Conservation (phyloP, 2,113 vertebrate species). For the Pelusios castaneus region DNA sequence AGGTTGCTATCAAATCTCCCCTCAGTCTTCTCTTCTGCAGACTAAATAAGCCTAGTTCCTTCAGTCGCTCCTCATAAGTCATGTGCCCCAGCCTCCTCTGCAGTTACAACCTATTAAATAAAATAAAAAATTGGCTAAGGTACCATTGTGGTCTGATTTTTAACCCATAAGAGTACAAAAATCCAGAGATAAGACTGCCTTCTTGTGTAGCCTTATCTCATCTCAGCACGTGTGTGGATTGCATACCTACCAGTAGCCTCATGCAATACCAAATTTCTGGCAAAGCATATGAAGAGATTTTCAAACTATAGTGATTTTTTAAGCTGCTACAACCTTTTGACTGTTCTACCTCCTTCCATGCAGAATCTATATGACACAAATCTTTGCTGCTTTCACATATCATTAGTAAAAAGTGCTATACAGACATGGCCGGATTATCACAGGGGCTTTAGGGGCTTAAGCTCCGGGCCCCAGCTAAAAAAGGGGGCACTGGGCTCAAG, state of each 20-base stretch:
- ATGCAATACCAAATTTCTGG: not conserved
- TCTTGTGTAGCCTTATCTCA: not conserved
- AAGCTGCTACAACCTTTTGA: not conserved
- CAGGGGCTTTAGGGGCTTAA: too few species aligned
- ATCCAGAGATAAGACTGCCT: not conserved
- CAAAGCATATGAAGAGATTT: not conserved
- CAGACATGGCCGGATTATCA: too few species aligned
- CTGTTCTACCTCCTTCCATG: not conserved
- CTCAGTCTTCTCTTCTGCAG: too few species aligned
- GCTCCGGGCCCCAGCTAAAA: too few species aligned
- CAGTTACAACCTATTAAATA: not conserved
- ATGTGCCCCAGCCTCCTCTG: too few species aligned
- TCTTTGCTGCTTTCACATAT: not conserved
- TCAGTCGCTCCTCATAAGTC: too few species aligned
- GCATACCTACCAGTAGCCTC: not conserved
- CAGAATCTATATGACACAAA: not conserved
- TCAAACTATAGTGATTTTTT: not conserved
- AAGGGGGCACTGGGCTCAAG: too few species aligned
- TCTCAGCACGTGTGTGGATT: fast-evolving
- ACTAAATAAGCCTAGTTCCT: too few species aligned
- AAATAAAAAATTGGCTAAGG: not conserved
- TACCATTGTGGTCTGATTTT: not conserved
- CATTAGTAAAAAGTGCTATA: not conserved
- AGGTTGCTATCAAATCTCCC: too few species aligned
- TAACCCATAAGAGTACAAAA: not conserved